A percentile compares a stretch with the other conserved stretches of the same genome.
Evolutionary conservation across 2,797 vertebrate genomes (phyloP).

Genomic region (Orientallactaga sibirica): DNA sequence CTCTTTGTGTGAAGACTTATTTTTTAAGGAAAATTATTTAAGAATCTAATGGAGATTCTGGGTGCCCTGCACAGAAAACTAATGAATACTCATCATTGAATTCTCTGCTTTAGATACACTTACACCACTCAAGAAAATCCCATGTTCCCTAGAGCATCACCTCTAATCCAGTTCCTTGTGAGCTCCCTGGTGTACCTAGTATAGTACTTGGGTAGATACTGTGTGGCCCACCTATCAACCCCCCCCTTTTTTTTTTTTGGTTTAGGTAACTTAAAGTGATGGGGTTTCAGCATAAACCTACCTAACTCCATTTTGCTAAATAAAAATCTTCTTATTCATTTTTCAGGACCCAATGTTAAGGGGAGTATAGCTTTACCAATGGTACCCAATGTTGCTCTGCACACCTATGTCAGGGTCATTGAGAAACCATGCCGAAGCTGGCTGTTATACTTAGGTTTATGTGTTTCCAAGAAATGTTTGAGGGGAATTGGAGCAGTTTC

Average conservation of each 20-base stretch:
- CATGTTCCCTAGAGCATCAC: neutral
- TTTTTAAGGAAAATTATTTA: constrained; percentile 44
- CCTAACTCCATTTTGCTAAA: constrained; percentile 6
- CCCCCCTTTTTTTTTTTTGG: no score
- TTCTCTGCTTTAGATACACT: constrained; percentile 3
- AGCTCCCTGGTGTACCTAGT: neutral
- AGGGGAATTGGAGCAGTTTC: neutral
- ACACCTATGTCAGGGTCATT: neutral
- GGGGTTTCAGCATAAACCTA: neutral
- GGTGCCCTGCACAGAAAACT: neutral
- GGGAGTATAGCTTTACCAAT: neutral
- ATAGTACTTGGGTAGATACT: constrained; percentile 37
- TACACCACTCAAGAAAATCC: constrained; percentile 47
- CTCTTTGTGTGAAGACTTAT: neutral
- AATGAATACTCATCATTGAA: constrained; percentile 6
- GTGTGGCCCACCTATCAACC: neutral
- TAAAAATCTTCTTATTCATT: neutral
- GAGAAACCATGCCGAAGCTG: neutral
- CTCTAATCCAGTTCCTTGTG: constrained; percentile 5
- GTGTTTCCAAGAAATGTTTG: neutral
- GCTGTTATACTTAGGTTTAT: neutral
- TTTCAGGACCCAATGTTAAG: constrained; percentile 1
- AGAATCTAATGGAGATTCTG: neutral
- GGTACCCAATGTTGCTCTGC: neutral
- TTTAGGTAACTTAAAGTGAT: constrained; percentile 4